Conservation (phyloP, 2,113 vertebrate genomes). For the Mohoua ochrocephala region DNA sequence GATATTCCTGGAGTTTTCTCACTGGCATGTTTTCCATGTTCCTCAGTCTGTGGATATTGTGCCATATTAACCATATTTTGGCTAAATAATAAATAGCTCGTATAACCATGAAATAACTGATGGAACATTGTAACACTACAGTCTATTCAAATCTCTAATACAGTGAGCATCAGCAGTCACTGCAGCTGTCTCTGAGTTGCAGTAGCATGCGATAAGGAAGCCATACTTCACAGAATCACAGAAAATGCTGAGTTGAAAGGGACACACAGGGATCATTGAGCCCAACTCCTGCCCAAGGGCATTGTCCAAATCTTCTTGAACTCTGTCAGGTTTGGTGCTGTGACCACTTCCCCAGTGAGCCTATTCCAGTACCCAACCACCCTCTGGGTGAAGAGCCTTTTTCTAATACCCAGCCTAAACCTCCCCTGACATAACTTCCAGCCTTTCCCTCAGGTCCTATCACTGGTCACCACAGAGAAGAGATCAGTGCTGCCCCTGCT, state of each 20-base stretch:
- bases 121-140: background rate
- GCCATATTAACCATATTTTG: background rate
- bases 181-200: background rate
- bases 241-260: background rate
- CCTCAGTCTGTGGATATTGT: background rate
- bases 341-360: background rate
- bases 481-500: background rate
- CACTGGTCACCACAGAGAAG: background rate
- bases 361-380: background rate
- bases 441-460: background rate
- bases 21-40: background rate
- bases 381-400: background rate
- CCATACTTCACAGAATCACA: background rate
- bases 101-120: background rate
- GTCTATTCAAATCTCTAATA: background rate
- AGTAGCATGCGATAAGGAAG: background rate
- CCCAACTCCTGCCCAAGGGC: background rate
- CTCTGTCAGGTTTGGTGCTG: background rate
- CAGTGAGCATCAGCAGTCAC: background rate
- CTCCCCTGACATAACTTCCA: background rate
- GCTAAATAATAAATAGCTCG: background rate
- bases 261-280: background rate
- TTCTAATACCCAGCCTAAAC: background rate
- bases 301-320: background rate
- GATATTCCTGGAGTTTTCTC: background rate